These are phyloP conservation scores for Theonella swinhoei DNA, from an alignment of 37 sponge, comb jelly and placozoan genomes.

Conservation along the genomic window DNA sequence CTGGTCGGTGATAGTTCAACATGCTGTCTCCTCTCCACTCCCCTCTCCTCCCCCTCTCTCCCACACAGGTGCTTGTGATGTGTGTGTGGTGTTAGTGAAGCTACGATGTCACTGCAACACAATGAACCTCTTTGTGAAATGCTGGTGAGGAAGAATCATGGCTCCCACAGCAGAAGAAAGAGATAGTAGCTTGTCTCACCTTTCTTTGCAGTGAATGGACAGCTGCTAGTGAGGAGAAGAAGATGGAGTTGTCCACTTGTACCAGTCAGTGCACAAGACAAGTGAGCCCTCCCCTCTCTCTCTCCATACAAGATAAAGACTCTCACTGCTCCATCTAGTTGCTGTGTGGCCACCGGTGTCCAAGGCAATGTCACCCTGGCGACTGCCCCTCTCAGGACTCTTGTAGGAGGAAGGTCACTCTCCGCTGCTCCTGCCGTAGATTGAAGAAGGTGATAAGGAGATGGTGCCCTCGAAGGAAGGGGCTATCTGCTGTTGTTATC, in stretches of 20 bases:
- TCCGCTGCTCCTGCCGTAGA: constrained; percentile 77
- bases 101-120: constrained; percentile 4
- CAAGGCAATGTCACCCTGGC: constrained; percentile 68
- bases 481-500: too few relatives aligned
- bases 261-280: constrained; percentile 68
- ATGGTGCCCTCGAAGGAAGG: too few relatives aligned
- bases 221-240: constrained; percentile 43
- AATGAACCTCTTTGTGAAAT: constrained; percentile 13
- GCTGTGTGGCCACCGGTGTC: constrained; percentile 84
- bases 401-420: constrained; percentile 63
- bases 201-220: constrained; percentile 79
- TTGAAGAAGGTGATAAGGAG: constrained; percentile 85
- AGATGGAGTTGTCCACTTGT: constrained; percentile 47
- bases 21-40: not conserved
- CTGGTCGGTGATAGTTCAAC: constrained; percentile 53
- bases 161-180: not conserved
- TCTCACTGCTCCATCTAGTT: constrained; percentile 30
- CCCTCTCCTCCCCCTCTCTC: not conserved
- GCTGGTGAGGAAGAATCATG: not conserved
- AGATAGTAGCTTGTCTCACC: not conserved
- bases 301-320: not conserved
- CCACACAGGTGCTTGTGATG: not conserved
- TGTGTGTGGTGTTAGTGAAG: not conserved
- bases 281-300: constrained; percentile 19
- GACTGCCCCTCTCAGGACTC: constrained; percentile 37